phyloP scores from a whole-genome alignment of 2,797 vertebrate species.

The Hydrophis major region DNA sequence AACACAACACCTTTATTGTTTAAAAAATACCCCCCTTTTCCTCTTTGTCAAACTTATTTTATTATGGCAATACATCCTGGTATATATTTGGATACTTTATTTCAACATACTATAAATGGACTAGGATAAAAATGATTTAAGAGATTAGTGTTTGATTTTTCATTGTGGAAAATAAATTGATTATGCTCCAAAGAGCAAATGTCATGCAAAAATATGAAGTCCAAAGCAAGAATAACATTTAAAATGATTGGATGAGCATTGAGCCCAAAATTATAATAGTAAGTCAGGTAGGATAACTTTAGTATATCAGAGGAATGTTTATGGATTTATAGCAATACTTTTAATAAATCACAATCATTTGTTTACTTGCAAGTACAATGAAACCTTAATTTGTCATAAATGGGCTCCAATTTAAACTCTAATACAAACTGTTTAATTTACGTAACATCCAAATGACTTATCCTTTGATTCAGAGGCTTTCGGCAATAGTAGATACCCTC shows the following conservation, averaged over 20 bases:
- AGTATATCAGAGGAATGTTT: neutral
- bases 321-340: neutral
- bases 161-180: neutral
- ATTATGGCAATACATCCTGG: neutral
- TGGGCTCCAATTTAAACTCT: neutral
- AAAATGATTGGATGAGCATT: constrained; percentile 43
- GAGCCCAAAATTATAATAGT: neutral
- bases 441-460: neutral
- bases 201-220: constrained; percentile 5
- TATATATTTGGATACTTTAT: neutral
- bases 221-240: constrained; percentile 45
- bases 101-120: constrained; percentile 9
- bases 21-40: neutral
- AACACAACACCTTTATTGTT: neutral
- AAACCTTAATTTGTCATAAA: neutral
- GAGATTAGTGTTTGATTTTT: neutral
- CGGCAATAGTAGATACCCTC: neutral
- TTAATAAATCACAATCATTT: neutral
- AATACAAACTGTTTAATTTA: neutral
- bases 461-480: neutral
- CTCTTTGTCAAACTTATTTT: neutral
- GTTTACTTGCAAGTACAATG: neutral
- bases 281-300: neutral
- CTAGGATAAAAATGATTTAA: neutral
- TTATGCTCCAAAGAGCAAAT: neutral